Base-by-base conservation (phyloP, 2,113 vertebrate genomes). In the Seriola rivoliana region DNA sequence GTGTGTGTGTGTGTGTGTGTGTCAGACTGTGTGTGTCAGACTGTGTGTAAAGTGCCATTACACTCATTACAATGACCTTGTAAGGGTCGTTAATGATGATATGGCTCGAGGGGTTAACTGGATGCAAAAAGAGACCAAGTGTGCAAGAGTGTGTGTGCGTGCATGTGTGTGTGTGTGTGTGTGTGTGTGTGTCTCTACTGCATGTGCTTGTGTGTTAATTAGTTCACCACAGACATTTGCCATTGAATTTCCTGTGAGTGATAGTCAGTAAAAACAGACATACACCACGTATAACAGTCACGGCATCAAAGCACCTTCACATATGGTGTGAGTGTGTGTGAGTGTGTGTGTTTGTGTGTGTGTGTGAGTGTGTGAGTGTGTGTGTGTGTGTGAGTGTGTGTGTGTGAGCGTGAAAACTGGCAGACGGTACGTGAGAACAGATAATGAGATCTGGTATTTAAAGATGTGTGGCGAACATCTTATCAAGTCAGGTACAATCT, bases 391-490 rank as follows among this genome's bases (percentile, higher is more conserved):
- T 25, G 25, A 2, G 25, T 57, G n/a, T 60, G 19, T 66, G 58
- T 65, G 57, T 52, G 68, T 40, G 62, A 25, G 71, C n/a, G 82
- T 78, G 70, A 82, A 78, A 71, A 42, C 40, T 48, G n/a, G 71
- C 58, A 71, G 57, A 60, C 9, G 8, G 48, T 17, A 12, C 36
- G 77, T 75, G 77, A 62, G 65, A 75, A 58, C 50, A 34, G 52
- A 67, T 87, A 73, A 82, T 60, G 29, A 77, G 58, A 62, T 46
- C 32, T 40, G 25, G 34, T 84, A 63, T 81, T 76, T 69, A 72
- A 78, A 75, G 48, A 82, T 19, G 46, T 48, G 55, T 54, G 4
- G 17, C 38, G 54, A 12, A 67, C n/a, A 62, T 62, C 16, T 48
- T 36, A 34, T 52, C n/a, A n/a, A 70, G 11, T 34, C 23, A 60